Conservation (phyloP, 2,113 vertebrate species). For the Etheostoma cragini region DNA sequence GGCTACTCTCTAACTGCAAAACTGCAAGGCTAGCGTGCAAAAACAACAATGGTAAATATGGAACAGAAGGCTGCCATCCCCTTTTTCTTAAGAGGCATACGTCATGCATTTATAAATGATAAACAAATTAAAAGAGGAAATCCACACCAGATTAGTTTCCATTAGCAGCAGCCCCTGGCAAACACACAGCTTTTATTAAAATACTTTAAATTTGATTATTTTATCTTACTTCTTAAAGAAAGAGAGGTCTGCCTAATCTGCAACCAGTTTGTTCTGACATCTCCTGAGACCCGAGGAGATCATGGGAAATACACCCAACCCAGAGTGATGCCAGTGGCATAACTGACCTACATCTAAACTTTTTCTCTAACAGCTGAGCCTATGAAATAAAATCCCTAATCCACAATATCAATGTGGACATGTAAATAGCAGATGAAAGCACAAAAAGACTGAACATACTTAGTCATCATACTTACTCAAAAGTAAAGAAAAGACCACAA, state of each 20-base stretch:
- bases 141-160: slow-evolving; percentile 4
- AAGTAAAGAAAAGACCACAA: slow-evolving; percentile 98
- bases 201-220: background rate
- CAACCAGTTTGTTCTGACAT: slow-evolving; percentile 36
- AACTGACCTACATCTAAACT: slow-evolving; percentile 47
- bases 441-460: background rate
- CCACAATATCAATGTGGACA: slow-evolving; percentile 23
- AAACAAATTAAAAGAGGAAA: slow-evolving; percentile 29
- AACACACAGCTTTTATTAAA: background rate
- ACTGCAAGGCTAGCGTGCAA: background rate
- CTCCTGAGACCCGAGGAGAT: slow-evolving; percentile 33
- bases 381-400: slow-evolving; percentile 40
- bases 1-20: background rate
- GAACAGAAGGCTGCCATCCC: background rate
- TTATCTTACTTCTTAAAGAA: background rate
- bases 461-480: slow-evolving; percentile 91
- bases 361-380: slow-evolving; percentile 41
- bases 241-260: slow-evolving; percentile 16
- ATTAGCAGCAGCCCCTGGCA: background rate
- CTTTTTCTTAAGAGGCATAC: background rate
- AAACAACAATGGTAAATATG: background rate
- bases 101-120: background rate
- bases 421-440: slow-evolving; percentile 6
- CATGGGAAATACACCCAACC: slow-evolving; percentile 19
- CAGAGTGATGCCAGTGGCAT: slow-evolving; percentile 41